A percentile compares a stretch with the other conserved stretches of the same genome.
phyloP scores from a whole-genome alignment of 2,113 vertebrate genomes.

The Galemys pyrenaicus region DNA sequence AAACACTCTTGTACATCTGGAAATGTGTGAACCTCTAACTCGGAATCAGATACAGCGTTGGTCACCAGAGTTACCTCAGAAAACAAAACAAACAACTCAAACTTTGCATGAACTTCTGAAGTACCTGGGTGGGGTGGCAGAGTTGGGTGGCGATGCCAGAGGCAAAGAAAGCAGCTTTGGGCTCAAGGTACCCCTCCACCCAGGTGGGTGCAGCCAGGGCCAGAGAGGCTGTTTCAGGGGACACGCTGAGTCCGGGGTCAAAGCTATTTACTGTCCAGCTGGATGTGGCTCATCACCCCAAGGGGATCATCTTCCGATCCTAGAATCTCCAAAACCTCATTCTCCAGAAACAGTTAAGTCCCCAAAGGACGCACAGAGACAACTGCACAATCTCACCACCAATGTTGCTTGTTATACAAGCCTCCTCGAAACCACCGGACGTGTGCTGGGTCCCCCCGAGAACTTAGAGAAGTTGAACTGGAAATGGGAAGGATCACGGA shows the following conservation, averaged over 20 bases:
- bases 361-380: too few relatives aligned
- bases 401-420: not conserved
- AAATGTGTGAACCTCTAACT: too few relatives aligned
- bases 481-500: not conserved
- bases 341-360: too few relatives aligned
- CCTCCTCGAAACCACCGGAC: not conserved
- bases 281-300: not conserved
- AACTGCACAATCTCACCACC: not conserved
- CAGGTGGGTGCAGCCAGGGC: not conserved
- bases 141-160: not conserved
- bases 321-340: not conserved
- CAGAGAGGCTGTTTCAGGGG: not conserved
- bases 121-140: not conserved
- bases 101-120: not conserved
- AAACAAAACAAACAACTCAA: too few relatives aligned
- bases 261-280: not conserved
- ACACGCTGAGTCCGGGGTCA: not conserved
- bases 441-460: not conserved
- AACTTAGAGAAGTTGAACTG: constrained; percentile 22
- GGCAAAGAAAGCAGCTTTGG: not conserved
- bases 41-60: too few relatives aligned
- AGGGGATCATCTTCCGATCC: not conserved
- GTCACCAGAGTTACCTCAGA: too few relatives aligned
- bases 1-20: not conserved
- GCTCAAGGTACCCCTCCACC: not conserved